Percentiles rank a stretch among this genome's conserved stretches.
Conservation (phyloP, 2,113 vertebrate genomes). For the Anoplopoma fimbria region DNA sequence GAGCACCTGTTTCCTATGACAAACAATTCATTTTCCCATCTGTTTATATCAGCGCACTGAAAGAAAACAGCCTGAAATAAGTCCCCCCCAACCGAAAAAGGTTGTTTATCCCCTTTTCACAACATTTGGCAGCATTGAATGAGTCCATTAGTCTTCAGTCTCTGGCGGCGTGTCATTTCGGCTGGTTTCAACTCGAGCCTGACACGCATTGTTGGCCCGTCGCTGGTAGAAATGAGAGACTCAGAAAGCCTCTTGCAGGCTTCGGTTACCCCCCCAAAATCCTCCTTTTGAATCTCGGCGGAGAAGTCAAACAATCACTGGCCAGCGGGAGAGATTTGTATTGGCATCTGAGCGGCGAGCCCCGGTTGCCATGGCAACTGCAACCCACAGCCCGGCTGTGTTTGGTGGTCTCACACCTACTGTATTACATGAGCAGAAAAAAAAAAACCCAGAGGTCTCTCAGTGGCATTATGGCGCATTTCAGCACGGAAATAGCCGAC, state of each 20-base stretch:
- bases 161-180: constrained; percentile 34
- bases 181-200: constrained; percentile 13
- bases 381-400: constrained; percentile 35
- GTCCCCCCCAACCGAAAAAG: neutral
- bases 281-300: constrained; percentile 48
- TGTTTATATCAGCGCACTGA: constrained; percentile 48
- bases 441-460: constrained; percentile 26
- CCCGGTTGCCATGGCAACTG: constrained; percentile 49
- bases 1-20: constrained; percentile 81
- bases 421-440: constrained; percentile 32
- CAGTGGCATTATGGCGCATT: constrained; percentile 46
- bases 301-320: constrained; percentile 46
- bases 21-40: constrained; percentile 61
- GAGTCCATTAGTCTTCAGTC: constrained; percentile 48
- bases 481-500: constrained; percentile 48
- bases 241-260: neutral
- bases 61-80: constrained; percentile 49
- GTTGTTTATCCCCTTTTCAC: constrained; percentile 46
- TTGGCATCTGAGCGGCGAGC: neutral
- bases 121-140: constrained; percentile 43
- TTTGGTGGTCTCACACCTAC: constrained; percentile 46
- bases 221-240: constrained; percentile 25
- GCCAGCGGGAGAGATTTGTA: constrained; percentile 44
- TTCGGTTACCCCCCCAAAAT: constrained; percentile 34
- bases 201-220: neutral